Percentiles rank a stretch among this genome's conserved stretches.
Conservation (phyloP, 1,140 invertebrate genomes). For the Ooceraea biroi region DNA sequence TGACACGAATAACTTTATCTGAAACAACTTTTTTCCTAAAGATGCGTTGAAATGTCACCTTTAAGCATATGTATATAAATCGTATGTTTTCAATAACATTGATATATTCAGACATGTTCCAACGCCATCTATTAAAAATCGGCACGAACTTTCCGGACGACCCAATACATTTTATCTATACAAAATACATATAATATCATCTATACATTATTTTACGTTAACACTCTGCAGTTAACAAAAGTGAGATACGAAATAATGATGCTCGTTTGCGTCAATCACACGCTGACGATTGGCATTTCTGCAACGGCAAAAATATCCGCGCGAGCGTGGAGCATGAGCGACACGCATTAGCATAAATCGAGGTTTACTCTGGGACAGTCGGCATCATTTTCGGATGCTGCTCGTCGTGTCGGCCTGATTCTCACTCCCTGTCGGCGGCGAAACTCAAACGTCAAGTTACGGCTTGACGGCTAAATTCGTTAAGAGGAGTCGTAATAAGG, state of each 20-base stretch:
- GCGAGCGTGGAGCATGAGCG: neutral
- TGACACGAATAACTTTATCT: too few relatives aligned
- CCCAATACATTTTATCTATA: too few relatives aligned
- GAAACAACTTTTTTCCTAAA: too few relatives aligned
- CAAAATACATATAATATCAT: too few relatives aligned
- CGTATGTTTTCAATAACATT: too few relatives aligned
- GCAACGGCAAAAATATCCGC: neutral
- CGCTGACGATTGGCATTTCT: neutral
- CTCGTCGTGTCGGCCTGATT: slow-evolving; percentile 32
- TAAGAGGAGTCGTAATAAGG: slow-evolving; percentile 83
- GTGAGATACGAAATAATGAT: neutral
- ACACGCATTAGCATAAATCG: slow-evolving; percentile 18
- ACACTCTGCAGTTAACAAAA: neutral
- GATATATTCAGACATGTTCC: too few relatives aligned
- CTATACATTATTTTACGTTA: too few relatives aligned
- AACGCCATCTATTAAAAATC: too few relatives aligned
- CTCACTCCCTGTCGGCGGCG: slow-evolving; percentile 61
- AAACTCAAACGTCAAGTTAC: slow-evolving; percentile 83
- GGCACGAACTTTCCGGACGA: too few relatives aligned
- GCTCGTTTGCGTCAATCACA: neutral
- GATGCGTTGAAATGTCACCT: too few relatives aligned
- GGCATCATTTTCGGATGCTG: slow-evolving; percentile 40
- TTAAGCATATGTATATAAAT: too few relatives aligned
- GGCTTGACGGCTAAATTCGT: slow-evolving; percentile 82
- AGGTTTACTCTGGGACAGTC: slow-evolving; percentile 57